Evolutionary conservation across 2,888 invertebrate genomes (phyloP).

Genomic region (Adelphocoris suturalis): DNA sequence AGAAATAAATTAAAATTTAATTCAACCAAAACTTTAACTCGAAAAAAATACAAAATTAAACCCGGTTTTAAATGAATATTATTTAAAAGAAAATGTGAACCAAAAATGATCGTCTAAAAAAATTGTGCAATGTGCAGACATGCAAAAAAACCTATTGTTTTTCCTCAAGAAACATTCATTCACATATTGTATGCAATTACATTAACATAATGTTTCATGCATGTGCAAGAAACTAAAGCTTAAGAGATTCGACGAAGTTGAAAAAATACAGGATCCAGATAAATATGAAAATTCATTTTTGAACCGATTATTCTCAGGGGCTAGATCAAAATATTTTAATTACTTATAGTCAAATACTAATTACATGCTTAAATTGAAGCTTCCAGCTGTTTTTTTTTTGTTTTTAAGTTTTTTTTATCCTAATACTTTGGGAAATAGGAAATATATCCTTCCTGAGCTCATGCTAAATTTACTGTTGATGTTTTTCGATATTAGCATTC

Average conservation of each 20-base stretch:
- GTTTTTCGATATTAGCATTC: slow-evolving; percentile 35
- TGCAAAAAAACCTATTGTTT: slow-evolving; percentile 67
- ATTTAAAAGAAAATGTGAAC: slow-evolving; percentile 13
- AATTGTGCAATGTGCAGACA: slow-evolving; percentile 64
- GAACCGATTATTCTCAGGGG: background rate
- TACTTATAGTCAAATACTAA: background rate
- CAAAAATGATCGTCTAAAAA: slow-evolving; percentile 49
- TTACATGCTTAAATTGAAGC: slow-evolving; percentile 11
- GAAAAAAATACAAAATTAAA: slow-evolving; percentile 42
- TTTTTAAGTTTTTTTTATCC: background rate
- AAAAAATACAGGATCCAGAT: slow-evolving; percentile 33
- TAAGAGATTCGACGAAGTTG: slow-evolving; percentile 54
- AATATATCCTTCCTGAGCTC: background rate
- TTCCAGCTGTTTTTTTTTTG: background rate
- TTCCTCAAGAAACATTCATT: slow-evolving; percentile 64
- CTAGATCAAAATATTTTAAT: background rate
- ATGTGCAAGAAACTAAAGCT: slow-evolving; percentile 72
- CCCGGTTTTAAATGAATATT: background rate
- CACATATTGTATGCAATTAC: slow-evolving; percentile 71
- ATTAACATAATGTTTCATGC: slow-evolving; percentile 68
- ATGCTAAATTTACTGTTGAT: background rate
- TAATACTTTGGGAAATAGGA: background rate
- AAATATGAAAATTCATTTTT: background rate
- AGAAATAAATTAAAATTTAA: slow-evolving; percentile 5
- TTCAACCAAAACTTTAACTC: background rate